phyloP scores from a whole-genome alignment of 2,113 vertebrate genomes.

The western clawed frog (Xenopus tropicalis) region DNA sequence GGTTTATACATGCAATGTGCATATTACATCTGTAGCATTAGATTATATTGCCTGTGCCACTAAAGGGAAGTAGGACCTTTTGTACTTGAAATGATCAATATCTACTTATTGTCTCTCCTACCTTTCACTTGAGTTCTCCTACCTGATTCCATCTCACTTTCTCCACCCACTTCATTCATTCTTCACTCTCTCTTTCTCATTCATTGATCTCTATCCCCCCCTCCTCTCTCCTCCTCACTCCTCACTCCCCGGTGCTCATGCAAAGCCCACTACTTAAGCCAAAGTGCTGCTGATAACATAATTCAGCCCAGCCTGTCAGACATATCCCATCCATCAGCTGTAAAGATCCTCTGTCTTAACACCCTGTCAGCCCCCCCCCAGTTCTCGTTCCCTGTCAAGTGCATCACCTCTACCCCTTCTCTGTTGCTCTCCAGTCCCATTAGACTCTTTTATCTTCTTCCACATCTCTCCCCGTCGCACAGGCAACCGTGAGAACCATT shows the following conservation, averaged over 20 bases:
- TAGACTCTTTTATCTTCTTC: background rate
- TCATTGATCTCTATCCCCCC: no score
- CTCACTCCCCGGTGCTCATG: constrained; percentile 11
- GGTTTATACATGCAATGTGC: no score
- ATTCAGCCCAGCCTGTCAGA: constrained; percentile 20
- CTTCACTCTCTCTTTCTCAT: background rate
- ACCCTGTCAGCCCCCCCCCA: constrained; percentile 1
- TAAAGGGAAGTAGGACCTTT: no score
- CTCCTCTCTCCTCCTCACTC: background rate
- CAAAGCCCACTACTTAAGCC: constrained; percentile 8
- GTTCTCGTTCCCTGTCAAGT: background rate
- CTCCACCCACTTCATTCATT: background rate
- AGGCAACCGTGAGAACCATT: no score
- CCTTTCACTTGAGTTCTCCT: background rate
- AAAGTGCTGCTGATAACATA: constrained; percentile 36
- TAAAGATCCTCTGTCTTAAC: constrained; percentile 22
- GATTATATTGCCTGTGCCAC: no score
- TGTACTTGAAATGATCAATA: no score
- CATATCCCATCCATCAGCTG: constrained; percentile 11
- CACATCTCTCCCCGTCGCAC: background rate
- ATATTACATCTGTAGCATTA: no score
- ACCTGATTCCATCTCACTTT: background rate
- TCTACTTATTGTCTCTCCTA: no score
- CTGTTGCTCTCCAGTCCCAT: background rate
- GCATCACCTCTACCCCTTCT: background rate